These are phyloP conservation scores for Willisornis vidua DNA, from an alignment of 2,113 vertebrate genomes.

Conservation along the genomic window DNA sequence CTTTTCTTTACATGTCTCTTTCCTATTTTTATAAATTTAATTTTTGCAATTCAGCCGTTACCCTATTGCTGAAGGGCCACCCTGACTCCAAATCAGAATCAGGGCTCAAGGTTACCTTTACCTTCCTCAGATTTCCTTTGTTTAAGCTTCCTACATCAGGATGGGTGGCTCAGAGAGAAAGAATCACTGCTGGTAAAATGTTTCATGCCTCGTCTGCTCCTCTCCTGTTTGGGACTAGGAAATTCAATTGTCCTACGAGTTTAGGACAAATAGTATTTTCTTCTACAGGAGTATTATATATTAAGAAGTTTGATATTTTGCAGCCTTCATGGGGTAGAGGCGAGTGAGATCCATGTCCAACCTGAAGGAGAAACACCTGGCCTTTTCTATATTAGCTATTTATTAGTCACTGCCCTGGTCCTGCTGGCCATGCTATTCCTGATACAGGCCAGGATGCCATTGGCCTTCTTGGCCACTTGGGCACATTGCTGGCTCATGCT, in stretches of 20 bases:
- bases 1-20: constrained; percentile 32
- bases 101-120: constrained; percentile 51
- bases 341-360: fast-evolving
- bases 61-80: constrained; percentile 27
- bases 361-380: neutral
- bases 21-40: constrained; percentile 47
- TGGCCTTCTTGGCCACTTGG: neutral
- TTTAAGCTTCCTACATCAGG: neutral
- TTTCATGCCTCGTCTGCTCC: neutral
- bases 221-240: neutral
- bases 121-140: constrained; percentile 50
- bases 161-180: neutral
- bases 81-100: constrained; percentile 22
- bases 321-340: neutral
- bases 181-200: neutral
- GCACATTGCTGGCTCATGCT: neutral
- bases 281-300: neutral
- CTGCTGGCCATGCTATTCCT: neutral
- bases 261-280: neutral
- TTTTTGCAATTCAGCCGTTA: constrained; percentile 50
- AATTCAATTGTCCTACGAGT: neutral
- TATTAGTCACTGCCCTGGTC: fast-evolving
- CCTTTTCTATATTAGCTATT: neutral
- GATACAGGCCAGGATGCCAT: neutral
- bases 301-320: neutral